These are phyloP conservation scores for Acrobasis repandana DNA, from an alignment of 2,888 invertebrate genomes.

Conservation along the genomic window DNA sequence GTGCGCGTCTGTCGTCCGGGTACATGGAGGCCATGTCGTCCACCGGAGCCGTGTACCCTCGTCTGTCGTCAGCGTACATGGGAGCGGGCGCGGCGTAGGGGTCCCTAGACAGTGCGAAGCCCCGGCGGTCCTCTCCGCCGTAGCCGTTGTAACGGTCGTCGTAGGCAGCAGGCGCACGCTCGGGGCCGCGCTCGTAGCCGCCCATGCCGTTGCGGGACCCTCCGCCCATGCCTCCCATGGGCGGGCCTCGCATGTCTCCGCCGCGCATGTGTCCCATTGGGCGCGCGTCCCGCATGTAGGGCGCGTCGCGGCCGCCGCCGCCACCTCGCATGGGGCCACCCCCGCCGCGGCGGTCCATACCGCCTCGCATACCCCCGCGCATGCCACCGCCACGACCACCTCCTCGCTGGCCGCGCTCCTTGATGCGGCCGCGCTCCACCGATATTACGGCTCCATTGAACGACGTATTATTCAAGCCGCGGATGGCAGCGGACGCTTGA, in stretches of 20 bases:
- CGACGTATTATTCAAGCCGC: slow-evolving; percentile 89
- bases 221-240: slow-evolving; percentile 65
- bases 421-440: slow-evolving; percentile 92
- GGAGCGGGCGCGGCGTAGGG: slow-evolving; percentile 63
- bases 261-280: slow-evolving; percentile 70
- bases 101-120: slow-evolving; percentile 67
- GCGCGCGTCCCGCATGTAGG: slow-evolving; percentile 54
- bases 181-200: slow-evolving; percentile 61
- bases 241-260: slow-evolving; percentile 52
- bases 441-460: slow-evolving; percentile 93
- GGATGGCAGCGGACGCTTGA: slow-evolving; percentile 91
- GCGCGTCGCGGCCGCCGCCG: slow-evolving; percentile 51
- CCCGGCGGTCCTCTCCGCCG: slow-evolving; percentile 73
- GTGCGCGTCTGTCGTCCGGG: slow-evolving; percentile 57
- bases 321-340: slow-evolving; percentile 69
- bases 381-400: slow-evolving; percentile 74
- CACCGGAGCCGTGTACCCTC: slow-evolving; percentile 43
- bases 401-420: slow-evolving; percentile 85
- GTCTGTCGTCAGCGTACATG: slow-evolving; percentile 56
- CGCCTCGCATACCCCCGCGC: slow-evolving; percentile 75
- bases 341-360: slow-evolving; percentile 62
- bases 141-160: slow-evolving; percentile 73
- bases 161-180: slow-evolving; percentile 53
- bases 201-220: slow-evolving; percentile 47
- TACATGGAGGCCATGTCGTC: slow-evolving; percentile 49